Conservation (phyloP, 2,888 invertebrate genomes). For the Orchestes rusci region DNA sequence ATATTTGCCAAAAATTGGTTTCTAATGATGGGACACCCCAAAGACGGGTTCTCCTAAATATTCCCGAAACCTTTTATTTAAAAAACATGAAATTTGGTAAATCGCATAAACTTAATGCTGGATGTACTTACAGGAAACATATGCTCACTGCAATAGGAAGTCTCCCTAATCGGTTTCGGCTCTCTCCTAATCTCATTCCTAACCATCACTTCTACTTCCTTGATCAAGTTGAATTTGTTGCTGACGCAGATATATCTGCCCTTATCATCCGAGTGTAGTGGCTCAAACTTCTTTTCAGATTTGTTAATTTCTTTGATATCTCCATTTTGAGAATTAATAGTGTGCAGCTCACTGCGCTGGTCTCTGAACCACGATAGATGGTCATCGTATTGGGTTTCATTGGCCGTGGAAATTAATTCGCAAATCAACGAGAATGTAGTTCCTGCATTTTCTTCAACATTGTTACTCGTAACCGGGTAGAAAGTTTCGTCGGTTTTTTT, state of each 20-base stretch:
- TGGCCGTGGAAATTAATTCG: slow-evolving; percentile 34
- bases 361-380: slow-evolving; percentile 35
- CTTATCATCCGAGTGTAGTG: slow-evolving; percentile 35
- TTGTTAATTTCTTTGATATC: slow-evolving; percentile 32
- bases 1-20: too few species aligned
- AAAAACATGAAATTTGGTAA: too few species aligned
- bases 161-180: slow-evolving; percentile 28
- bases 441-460: slow-evolving; percentile 38
- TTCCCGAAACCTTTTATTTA: too few species aligned
- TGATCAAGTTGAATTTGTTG: slow-evolving; percentile 36
- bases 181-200: slow-evolving; percentile 30
- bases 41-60: too few species aligned
- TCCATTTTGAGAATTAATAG: background rate
- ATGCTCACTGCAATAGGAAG: slow-evolving; percentile 36
- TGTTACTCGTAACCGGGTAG: slow-evolving; percentile 32
- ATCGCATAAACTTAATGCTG: too few species aligned
- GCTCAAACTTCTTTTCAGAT: slow-evolving; percentile 36
- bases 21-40: too few species aligned
- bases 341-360: slow-evolving; percentile 19
- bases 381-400: slow-evolving; percentile 34
- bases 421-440: slow-evolving; percentile 39
- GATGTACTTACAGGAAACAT: slow-evolving; percentile 37
- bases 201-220: slow-evolving; percentile 35
- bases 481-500: slow-evolving; percentile 36
- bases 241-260: slow-evolving; percentile 40